These are phyloP conservation scores for Olivierus martensii DNA, from an alignment of 1,140 invertebrate species.

Conservation along the genomic window DNA sequence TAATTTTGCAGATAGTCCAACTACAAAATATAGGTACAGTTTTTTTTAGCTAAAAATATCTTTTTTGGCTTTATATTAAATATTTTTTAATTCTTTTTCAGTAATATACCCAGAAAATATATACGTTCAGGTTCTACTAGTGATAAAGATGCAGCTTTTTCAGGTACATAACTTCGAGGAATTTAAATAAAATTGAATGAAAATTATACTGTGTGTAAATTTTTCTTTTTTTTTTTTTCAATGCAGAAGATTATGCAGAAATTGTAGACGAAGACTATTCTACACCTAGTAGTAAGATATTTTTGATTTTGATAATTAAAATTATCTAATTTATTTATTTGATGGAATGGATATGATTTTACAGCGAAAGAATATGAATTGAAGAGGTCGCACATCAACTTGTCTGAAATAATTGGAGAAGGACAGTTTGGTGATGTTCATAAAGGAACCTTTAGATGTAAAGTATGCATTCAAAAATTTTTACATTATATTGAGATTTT, in stretches of 20 bases:
- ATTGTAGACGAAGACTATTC: constrained; percentile 68
- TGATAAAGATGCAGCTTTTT: no score
- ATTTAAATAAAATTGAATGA: no score
- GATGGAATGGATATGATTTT: constrained; percentile 4
- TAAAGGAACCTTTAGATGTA: constrained; percentile 56
- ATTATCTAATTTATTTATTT: background rate
- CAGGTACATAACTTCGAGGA: no score
- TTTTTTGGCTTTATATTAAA: no score
- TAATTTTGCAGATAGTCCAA: background rate
- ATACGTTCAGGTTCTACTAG: no score
- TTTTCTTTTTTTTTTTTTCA: no score
- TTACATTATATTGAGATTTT: no score
- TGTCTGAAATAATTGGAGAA: constrained; percentile 91
- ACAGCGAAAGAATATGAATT: constrained; percentile 84
- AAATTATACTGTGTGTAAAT: no score
- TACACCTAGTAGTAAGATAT: constrained; percentile 61
- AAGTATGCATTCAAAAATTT: constrained; percentile 17
- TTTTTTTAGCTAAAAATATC: background rate
- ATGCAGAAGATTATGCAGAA: constrained; percentile 81
- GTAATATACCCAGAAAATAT: no score
- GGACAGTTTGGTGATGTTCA: constrained; percentile 99
- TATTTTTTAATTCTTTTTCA: background rate
- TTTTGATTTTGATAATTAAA: background rate
- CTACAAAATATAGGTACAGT: no score
- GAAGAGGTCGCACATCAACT: constrained; percentile 60